Conservation (phyloP, 2,888 invertebrate genomes). For the Shargacucullia verbasci region DNA sequence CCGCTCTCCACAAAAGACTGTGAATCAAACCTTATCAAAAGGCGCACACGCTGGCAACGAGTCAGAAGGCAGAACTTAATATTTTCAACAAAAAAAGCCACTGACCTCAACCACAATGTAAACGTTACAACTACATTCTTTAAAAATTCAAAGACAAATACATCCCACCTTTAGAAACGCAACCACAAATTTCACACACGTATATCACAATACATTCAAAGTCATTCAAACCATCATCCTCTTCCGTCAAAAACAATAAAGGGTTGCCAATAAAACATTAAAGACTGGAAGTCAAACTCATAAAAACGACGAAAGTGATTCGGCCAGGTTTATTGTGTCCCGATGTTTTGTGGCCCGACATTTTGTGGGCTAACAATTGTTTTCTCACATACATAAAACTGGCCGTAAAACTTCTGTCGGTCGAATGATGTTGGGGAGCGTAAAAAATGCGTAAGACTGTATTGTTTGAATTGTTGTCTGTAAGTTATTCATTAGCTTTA, state of each 20-base stretch:
- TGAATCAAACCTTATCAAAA: too few relatives aligned
- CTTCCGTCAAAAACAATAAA: conserved; percentile 63
- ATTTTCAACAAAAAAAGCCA: too few relatives aligned
- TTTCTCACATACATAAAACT: conserved; percentile 79
- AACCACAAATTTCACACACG: too few relatives aligned
- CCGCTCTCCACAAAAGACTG: too few relatives aligned
- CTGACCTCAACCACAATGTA: too few relatives aligned
- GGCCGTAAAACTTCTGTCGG: conserved; percentile 70
- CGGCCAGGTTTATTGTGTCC: conserved; percentile 60
- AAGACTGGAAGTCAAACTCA: conserved; percentile 68
- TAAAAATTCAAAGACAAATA: too few relatives aligned
- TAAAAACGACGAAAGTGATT: conserved; percentile 60
- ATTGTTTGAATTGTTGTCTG: conserved; percentile 30
- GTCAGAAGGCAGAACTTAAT: too few relatives aligned
- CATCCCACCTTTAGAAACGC: too few relatives aligned
- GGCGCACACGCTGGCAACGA: too few relatives aligned
- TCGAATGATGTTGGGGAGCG: conserved; percentile 63
- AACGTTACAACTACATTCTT: too few relatives aligned
- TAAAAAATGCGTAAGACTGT: conserved; percentile 58
- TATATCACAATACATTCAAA: too few relatives aligned
- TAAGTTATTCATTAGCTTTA: conserved; percentile 42
- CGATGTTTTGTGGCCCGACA: conserved; percentile 66
- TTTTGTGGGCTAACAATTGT: conserved; percentile 81
- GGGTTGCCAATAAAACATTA: conserved; percentile 74
- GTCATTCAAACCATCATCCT: too few relatives aligned